Evolutionary conservation across 92 coral and sea anemone genomes (phyloP), one percentile per base, ranked within the genome.

Genomic region (Umimayanthus chanpuru): DNA sequence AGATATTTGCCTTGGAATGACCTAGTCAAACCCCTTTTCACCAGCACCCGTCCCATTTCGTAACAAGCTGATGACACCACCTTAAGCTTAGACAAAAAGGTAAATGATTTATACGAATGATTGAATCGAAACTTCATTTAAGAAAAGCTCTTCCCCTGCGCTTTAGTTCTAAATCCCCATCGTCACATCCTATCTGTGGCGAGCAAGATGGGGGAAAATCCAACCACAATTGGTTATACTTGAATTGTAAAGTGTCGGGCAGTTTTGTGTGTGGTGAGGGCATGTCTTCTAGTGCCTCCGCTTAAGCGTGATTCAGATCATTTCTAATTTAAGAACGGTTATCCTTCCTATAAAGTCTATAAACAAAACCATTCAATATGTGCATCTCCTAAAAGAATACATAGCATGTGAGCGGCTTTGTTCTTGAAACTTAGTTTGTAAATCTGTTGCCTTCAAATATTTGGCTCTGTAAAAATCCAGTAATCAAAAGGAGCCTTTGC

Each of bases 131-230:
- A 15, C 15, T 47, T 71, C 85, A 2, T 20, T 71, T 41, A 83
- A 67, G 74, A 67, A 39, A 43, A 71, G 25, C 50, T 55, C 74
- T 53, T 30, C 47, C 43, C 40, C 4, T 38, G 43, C 25, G 84
- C 84, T 36, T 43, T 82, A 21, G 23, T 6, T 0, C 32, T 40
- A 21, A 29, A 38, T n/a, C 30, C 66, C 10, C 11, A n/a, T 47
- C 39, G 79, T 70, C 79, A 83, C 79, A 83, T 83, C 78, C 87
- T 47, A 70, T 71, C 67, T 83, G 87, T 36, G 87, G 87, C 87
- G 47, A 71, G 58, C n/a, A 15, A 71, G 79, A 9, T 82, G 23
- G 61, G 61, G n/a, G 25, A 29, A 70, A n/a, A 26, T 6, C 39
- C 23, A 82, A 68, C 86, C 86, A 82, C 86, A 82, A 25, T 10